A percentile compares a stretch with the other conserved stretches of the same genome.
These are phyloP conservation scores for Melanocharis versteri DNA, from an alignment of 2,113 vertebrate genomes.

Conservation along the genomic window DNA sequence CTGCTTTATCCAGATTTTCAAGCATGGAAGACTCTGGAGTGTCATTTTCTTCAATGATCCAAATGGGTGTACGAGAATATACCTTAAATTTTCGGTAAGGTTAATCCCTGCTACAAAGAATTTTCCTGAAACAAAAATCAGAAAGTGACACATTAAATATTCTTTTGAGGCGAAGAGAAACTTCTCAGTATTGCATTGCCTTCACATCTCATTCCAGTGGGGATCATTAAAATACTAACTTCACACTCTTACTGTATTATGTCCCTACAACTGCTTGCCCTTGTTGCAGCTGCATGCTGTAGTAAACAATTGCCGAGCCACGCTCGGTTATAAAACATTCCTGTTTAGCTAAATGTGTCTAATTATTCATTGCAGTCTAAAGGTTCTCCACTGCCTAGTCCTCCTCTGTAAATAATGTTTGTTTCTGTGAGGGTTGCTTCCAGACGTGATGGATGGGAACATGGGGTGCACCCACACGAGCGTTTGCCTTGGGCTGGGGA, in stretches of 20 bases:
- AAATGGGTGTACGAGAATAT: constrained; percentile 71
- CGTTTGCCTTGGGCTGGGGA: rapidly evolving
- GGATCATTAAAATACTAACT: background rate
- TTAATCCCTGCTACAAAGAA: constrained; percentile 89
- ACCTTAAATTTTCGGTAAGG: constrained; percentile 79
- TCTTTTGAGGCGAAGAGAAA: background rate
- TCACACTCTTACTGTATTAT: background rate
- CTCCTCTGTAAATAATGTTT: background rate
- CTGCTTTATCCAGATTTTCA: constrained; percentile 78
- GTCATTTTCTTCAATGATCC: constrained; percentile 79
- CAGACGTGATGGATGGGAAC: rapidly evolving
- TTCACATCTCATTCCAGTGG: background rate
- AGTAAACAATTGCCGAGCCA: background rate
- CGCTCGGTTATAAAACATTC: rapidly evolving
- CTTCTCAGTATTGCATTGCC: background rate
- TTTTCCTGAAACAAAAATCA: constrained; percentile 70
- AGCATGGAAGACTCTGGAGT: constrained; percentile 67
- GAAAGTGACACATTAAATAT: background rate
- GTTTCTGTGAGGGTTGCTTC: background rate
- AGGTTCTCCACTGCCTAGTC: background rate
- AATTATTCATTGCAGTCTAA: background rate
- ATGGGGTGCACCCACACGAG: rapidly evolving
- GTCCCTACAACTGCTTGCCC: background rate
- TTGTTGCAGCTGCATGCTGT: background rate
- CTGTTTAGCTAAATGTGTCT: background rate